phyloP scores from a whole-genome alignment of 2,888 invertebrate genomes.

The Microdon myrmicae region DNA sequence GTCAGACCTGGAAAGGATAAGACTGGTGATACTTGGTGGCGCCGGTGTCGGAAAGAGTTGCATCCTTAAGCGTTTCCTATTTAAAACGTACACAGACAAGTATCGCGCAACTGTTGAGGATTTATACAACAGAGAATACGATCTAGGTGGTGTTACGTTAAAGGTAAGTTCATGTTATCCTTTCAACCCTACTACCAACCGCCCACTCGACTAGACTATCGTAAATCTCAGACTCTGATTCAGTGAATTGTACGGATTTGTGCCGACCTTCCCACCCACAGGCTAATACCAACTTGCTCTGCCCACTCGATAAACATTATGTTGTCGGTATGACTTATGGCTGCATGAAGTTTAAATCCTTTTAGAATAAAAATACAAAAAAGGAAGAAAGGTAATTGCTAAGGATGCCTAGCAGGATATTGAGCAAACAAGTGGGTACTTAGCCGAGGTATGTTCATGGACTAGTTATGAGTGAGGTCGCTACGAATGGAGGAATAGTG shows the following conservation, averaged over 20 bases:
- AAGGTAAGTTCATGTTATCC: constrained; percentile 69
- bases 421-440: constrained; percentile 28
- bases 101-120: constrained; percentile 90
- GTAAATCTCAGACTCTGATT: neutral
- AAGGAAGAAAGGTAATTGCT: neutral
- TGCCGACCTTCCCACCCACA: neutral
- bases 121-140: constrained; percentile 85
- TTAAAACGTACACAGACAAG: constrained; percentile 81
- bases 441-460: neutral
- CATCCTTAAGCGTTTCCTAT: constrained; percentile 82
- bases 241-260: neutral
- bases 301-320: too few relatives aligned
- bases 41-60: constrained; percentile 87
- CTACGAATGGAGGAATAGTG: neutral
- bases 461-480: neutral
- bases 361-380: neutral
- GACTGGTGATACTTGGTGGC: constrained; percentile 85
- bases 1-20: constrained; percentile 81
- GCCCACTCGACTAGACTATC: neutral
- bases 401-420: constrained; percentile 6
- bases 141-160: constrained; percentile 79
- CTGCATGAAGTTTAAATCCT: constrained; percentile 17
- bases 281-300: neutral
- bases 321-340: constrained; percentile 12
- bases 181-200: neutral